Evolutionary conservation across 2,797 vertebrate species (phyloP), one percentile per base, ranked within the genome.

Genomic region (Lophius americanus): DNA sequence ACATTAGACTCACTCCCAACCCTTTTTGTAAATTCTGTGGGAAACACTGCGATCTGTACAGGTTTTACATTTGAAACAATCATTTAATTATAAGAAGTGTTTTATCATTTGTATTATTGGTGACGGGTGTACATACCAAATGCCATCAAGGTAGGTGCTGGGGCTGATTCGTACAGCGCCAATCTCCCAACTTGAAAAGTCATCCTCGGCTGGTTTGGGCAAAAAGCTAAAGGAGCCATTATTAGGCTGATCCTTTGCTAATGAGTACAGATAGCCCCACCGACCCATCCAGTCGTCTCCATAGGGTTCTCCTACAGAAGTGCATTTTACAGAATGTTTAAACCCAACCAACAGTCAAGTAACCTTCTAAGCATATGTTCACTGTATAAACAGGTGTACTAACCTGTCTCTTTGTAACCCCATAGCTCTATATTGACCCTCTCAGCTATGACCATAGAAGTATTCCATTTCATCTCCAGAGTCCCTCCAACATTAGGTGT

Each of bases 211-310:
- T 0, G 95, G 91, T 54, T 73, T 57, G 3, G 98, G 97, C 12
- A 72, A 35, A 73, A 99, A 99, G 36, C 90, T 94, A 59, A 94
- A 97, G 5, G 9, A 37, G 3, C 96, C 96, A 0, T 8, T 91
- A 67, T 98, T 99, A 54, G 82, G 50, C 6, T 86, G 53, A 64
- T 79, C 52, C 51, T 54, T 94, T 38, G 68, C 89, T 55, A 99
- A 88, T 0, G 94, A 82, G 82, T 98, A 98, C 10, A 99, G 92
- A 69, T 95, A 98, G 3, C 77, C 82, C 97, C 96, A 98, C 50
- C 93, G 65, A 0, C 92, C 94, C 3, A 0, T 23, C 92, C 92
- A 93, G 13, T 3, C 0, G 0, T 63, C 38, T 52, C 87, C 55
- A 37, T 93, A 92, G 0, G 82, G 56, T 11, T 81, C 10, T 46